Conservation (phyloP, 2,888 invertebrate species). For the Ferrisia virgata region DNA sequence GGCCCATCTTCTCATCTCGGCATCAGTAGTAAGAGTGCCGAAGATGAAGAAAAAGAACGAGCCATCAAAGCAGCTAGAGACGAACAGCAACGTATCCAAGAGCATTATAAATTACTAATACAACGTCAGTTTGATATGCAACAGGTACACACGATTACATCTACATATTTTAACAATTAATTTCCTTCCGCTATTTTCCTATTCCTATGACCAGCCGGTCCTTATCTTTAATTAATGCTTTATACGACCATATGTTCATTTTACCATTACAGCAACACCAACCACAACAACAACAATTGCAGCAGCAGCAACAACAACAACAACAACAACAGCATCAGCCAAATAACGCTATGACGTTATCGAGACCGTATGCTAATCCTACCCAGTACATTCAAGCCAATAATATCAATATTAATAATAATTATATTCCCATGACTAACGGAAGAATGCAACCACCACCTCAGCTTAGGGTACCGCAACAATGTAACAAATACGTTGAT, state of each 20-base stretch:
- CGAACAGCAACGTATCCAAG: conserved; percentile 55
- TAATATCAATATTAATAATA: conserved; percentile 42
- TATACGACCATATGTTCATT: background rate
- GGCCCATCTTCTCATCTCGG: conserved; percentile 47
- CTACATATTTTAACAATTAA: background rate
- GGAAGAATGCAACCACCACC: background rate
- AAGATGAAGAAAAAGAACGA: conserved; percentile 51
- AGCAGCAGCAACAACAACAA: background rate
- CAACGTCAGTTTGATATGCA: conserved; percentile 51
- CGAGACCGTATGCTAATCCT: conserved; percentile 55
- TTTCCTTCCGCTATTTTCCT: background rate
- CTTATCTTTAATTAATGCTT: background rate
- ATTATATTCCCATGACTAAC: conserved; percentile 34
- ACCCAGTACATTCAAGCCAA: conserved; percentile 39
- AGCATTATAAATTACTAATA: conserved; percentile 54
- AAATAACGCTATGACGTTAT: conserved; percentile 58
- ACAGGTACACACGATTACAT: conserved; percentile 42
- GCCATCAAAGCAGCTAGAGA: conserved; percentile 53
- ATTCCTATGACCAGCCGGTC: background rate
- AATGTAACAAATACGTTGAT: conserved; percentile 37
- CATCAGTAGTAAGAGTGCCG: conserved; percentile 52
- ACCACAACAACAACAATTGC: background rate
- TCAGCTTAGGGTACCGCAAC: conserved; percentile 12
- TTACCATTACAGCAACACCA: conserved; percentile 44
- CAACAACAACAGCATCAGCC: conserved; percentile 54